Evolutionary conservation across 2,888 invertebrate genomes (phyloP).

Genomic region (Cheiracanthium punctorium): DNA sequence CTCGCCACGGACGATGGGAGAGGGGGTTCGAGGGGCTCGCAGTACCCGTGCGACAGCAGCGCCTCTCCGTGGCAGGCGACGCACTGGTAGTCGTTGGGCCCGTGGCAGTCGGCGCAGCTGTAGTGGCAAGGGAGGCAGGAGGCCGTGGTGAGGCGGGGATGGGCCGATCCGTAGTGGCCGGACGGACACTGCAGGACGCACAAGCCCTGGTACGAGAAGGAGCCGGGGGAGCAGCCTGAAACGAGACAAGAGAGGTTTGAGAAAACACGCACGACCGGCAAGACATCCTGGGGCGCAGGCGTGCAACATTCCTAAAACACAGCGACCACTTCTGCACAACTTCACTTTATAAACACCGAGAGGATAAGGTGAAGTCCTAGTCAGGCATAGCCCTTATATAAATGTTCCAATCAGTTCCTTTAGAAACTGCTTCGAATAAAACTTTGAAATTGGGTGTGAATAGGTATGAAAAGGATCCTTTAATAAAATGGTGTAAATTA

Average conservation of each 20-base stretch:
- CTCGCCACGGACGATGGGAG: constrained; percentile 31
- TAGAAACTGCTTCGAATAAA: too few relatives aligned
- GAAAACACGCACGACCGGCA: background rate
- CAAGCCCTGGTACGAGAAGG: constrained; percentile 48
- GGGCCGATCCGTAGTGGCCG: constrained; percentile 58
- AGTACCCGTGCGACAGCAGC: constrained; percentile 72
- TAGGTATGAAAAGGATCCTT: too few relatives aligned
- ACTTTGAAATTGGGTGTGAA: too few relatives aligned
- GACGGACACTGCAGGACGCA: constrained; percentile 63
- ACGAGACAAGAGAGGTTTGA: background rate
- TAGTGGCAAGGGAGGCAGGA: constrained; percentile 84
- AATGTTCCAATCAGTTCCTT: too few relatives aligned
- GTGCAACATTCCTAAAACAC: too few relatives aligned
- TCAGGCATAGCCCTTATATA: too few relatives aligned
- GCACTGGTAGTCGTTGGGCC: constrained; percentile 84
- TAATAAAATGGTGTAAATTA: too few relatives aligned
- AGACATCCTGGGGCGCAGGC: too few relatives aligned
- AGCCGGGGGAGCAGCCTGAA: constrained; percentile 48
- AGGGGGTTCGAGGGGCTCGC: constrained; percentile 31
- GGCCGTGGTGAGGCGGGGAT: constrained; percentile 53
- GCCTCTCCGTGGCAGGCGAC: constrained; percentile 83
- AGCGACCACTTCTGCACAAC: too few relatives aligned
- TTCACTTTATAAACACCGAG: too few relatives aligned
- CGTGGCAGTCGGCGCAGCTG: constrained; percentile 83
- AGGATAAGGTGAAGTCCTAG: too few relatives aligned